Base-by-base conservation (phyloP, 2,888 invertebrate genomes). In the Tineola bisselliella region DNA sequence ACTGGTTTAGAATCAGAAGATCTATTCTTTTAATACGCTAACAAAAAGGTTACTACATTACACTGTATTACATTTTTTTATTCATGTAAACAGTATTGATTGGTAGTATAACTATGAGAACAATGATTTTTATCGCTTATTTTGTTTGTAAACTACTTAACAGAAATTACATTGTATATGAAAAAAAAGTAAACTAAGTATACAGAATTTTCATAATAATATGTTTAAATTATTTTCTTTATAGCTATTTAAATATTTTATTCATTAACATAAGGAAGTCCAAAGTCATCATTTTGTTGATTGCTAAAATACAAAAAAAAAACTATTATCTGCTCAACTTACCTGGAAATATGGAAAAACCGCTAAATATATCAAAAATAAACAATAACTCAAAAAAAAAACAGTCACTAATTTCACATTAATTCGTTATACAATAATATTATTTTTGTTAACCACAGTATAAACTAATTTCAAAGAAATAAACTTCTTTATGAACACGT, bases 1-100 rank as follows among this genome's bases (percentile, higher is more conserved):
- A 54, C 54, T 54, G 54, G 54, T 54, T 54, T 54, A 38, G 38
- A 17, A 48, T 48, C 48, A 15, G 13, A n/a, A n/a, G n/a, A 48
- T 48, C 48, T 48, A 48, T 48, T 48, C 48, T 48, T 48, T 10
- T 38, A 38, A 38, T 38, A 38, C n/a, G n/a, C 5, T 38, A 38
- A 38, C 38, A 38, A 38, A 38, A 38, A 12, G 38, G 10, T 38
- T 38, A n/a, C n/a, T n/a, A 25, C 25, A 25, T 25, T 25, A 25
- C 6, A 25, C 6, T 25, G 25, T 25, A 25, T 4, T 25, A 25
- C 25, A 25, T 4, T 25, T 25, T 25, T 25, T 25, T 2, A 25
- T 25, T 2, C 25, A 25, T 25, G 2, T 25, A 6, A 25, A 25
- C 25, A 25, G 25, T 2, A 25, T 25, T 25, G 25, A 25, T 25